Base-by-base conservation (phyloP, 2,888 invertebrate genomes). In the Cosmia trapezina region DNA sequence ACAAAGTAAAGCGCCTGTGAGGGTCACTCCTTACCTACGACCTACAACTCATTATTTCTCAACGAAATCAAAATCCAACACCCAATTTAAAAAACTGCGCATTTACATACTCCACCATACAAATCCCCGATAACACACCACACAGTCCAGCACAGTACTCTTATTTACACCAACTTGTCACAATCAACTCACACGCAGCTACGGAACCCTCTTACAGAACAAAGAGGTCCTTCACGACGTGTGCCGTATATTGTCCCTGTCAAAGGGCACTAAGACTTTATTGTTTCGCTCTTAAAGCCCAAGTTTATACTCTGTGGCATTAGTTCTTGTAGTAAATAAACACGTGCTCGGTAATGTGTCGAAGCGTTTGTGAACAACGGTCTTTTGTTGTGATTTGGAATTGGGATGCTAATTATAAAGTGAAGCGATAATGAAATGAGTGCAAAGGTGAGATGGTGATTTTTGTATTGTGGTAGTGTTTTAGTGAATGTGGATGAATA, bases 211-310 rank as follows among this genome's bases (percentile, higher is more conserved):
- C 76, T n/a, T 56, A 62, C 47, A 33, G 43, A 76, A 86, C 84
- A 83, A 86, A 87, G 88, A 86, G 81, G 72, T 82, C 80, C 86
- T 81, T 84, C 57, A 74, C 73, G 87, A 86, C 89, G 92, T 90
- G 92, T 90, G 93, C 90, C 91, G 86, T 76, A 80, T 89, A 89
- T 91, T 91, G 89, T 91, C 88, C 89, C 89, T 90, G 91, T 91
- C 89, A 88, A 83, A 90, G 89, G 88, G 88, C 90, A 90, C 83
- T 87, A 88, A 83, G 88, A 86, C 76, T 83, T 88, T 90, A 93
- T 94, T 94, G 93, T 94, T 93, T 89, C 53, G 76, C 65, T 86
- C 85, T 72, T 79, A 85, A 78, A 76, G 53, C 73, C 56, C 53
- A 76, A 76, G 74, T 82, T 80, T 77, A 73, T 74, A 47, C 68